A percentile compares a stretch with the other conserved stretches of the same genome.
Conservation (phyloP, 2,888 invertebrate species). For the Criorhina ranunculi region DNA sequence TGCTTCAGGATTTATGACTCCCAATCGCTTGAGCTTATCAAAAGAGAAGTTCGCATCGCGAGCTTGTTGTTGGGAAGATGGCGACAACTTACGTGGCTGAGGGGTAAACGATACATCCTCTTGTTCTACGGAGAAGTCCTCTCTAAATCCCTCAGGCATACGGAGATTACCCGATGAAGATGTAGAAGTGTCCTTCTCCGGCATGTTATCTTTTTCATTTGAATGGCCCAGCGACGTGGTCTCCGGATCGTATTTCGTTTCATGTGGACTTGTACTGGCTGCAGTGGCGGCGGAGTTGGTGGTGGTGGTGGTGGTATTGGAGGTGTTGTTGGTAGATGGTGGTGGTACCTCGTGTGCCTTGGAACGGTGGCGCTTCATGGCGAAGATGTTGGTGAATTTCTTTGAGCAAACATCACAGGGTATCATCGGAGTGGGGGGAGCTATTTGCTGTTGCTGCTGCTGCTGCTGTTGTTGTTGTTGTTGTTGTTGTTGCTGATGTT, state of each 20-base stretch:
- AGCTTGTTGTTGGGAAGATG: slow-evolving; percentile 87
- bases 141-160: slow-evolving; percentile 84
- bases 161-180: slow-evolving; percentile 78
- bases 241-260: slow-evolving; percentile 66
- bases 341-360: slow-evolving; percentile 87
- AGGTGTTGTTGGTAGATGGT: slow-evolving; percentile 71
- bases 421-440: slow-evolving; percentile 81
- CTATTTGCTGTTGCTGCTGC: slow-evolving; percentile 75
- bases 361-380: slow-evolving; percentile 89
- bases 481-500: slow-evolving; percentile 75
- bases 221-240: slow-evolving; percentile 38
- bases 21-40: slow-evolving; percentile 90
- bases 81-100: slow-evolving; percentile 86
- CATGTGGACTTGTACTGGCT: slow-evolving; percentile 52
- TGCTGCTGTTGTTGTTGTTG: slow-evolving; percentile 58
- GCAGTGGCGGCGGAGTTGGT: slow-evolving; percentile 17
- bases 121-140: slow-evolving; percentile 84
- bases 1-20: slow-evolving; percentile 94
- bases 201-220: slow-evolving; percentile 53
- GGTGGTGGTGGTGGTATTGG: slow-evolving; percentile 56
- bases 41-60: slow-evolving; percentile 90
- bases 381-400: slow-evolving; percentile 90
- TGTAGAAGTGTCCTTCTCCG: slow-evolving; percentile 57
- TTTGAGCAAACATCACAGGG: slow-evolving; percentile 90
- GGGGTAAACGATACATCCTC: slow-evolving; percentile 85